Base-by-base conservation (phyloP, 2,888 invertebrate species). In the Hoplodrina blanda region DNA sequence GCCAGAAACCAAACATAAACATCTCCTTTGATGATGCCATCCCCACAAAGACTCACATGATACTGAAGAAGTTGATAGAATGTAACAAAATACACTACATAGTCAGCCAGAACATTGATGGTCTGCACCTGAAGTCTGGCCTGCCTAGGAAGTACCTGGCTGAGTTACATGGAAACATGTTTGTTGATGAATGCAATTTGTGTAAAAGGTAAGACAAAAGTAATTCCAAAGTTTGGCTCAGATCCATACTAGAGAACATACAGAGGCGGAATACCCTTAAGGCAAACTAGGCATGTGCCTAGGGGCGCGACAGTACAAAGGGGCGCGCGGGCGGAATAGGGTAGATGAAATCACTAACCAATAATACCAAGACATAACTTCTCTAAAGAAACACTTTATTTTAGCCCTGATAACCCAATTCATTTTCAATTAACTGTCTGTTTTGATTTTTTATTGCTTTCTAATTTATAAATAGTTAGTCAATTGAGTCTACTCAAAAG, bases 131-230 rank as follows among this genome's bases (percentile, higher is more conserved):
- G 65, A 97, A 98, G 86, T 99, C 99, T 10, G 99, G 99, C 5
- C 94, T 99, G 74, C 96, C 97, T 0, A 96, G 99, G 73, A 97
- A 97, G 84, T 95, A 97, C 88, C 93, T 99, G 75, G 97, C 99
- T 13, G 99, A 99, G 93, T 96, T 99, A 59, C 99, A 99, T 96
- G 99, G 99, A 2, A 99, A 99, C 92, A 99, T 99, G 98, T 99
- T 99, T 94, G 97, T 98, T 46, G 99, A 99, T 91, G 98, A 99
- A 90, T 99, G 99, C 91, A 97, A 97, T 89, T 97, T 97, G 84
- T 99, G 99, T 94, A 97, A 98, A 92, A 97, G 96, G 97, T 97
- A 94, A n/a, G 56, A n/a, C n/a, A n/a, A n/a, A n/a, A n/a, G n/a
- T n/a, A n/a, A n/a, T n/a, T n/a, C n/a, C 25, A 57, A 6, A n/a